A percentile compares a stretch with the other conserved stretches of the same genome.
phyloP scores from a whole-genome alignment of 2,888 invertebrate genomes.

The Coenonympha arcania region DNA sequence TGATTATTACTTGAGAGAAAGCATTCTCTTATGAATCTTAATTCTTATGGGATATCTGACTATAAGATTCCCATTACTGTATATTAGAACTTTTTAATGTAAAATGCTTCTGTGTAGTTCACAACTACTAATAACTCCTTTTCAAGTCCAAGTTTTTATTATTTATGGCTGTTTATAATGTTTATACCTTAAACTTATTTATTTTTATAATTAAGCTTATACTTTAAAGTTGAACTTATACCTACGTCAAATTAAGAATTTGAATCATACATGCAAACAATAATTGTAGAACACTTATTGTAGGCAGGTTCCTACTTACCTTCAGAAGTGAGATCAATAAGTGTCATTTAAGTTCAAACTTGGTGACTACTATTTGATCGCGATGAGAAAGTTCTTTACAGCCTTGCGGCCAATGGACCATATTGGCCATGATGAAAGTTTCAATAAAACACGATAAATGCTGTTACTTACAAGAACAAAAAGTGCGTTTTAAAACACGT shows the following conservation, averaged over 20 bases:
- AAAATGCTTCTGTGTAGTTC: background rate
- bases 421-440: constrained; percentile 20
- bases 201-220: too few species aligned
- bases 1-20: constrained; percentile 58
- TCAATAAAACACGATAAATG: constrained; percentile 21
- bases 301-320: too few species aligned
- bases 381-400: constrained; percentile 8
- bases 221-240: too few species aligned
- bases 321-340: too few species aligned
- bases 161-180: too few species aligned
- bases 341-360: background rate
- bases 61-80: constrained; percentile 21
- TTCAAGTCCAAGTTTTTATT: too few species aligned
- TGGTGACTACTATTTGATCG: background rate
- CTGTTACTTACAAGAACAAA: constrained; percentile 9
- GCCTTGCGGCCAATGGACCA: constrained; percentile 10
- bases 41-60: constrained; percentile 11
- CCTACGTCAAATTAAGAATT: too few species aligned
- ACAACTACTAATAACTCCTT: background rate
- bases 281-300: background rate
- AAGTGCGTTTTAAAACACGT: constrained; percentile 7
- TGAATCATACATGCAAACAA: too few species aligned
- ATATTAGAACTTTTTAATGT: constrained; percentile 15
- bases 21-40: constrained; percentile 24
- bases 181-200: too few species aligned